Conservation (phyloP, 2,888 invertebrate genomes). For the Lycophotia porphyrea region DNA sequence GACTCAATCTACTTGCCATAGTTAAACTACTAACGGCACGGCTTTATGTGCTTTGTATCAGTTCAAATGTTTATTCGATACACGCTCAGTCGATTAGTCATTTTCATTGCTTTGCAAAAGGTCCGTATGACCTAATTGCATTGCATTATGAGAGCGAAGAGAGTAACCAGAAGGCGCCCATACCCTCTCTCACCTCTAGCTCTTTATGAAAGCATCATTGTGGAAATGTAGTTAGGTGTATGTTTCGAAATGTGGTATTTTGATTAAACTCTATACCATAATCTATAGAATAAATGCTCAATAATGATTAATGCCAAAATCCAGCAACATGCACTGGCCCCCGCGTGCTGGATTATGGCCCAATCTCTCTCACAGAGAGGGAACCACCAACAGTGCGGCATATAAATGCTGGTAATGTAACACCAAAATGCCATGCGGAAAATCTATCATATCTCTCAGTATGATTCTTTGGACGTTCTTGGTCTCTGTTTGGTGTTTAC, state of each 20-base stretch:
- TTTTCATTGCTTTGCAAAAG: background rate
- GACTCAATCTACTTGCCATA: background rate
- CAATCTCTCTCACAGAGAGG: background rate
- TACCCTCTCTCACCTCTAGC: background rate
- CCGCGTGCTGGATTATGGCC: background rate
- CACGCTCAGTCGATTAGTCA: background rate
- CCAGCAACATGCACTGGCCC: background rate
- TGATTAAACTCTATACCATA: too few species aligned
- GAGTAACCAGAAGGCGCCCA: background rate
- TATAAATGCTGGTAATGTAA: background rate
- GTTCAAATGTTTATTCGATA: constrained; percentile 7
- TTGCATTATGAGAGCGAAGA: background rate
- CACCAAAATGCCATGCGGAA: background rate
- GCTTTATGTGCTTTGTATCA: background rate
- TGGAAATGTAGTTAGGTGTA: background rate
- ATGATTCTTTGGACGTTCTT: background rate
- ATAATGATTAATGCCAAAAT: background rate
- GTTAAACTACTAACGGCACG: background rate
- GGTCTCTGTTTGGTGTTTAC: constrained; percentile 9
- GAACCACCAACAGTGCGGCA: background rate
- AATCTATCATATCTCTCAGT: background rate
- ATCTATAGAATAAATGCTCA: background rate
- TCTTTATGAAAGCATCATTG: background rate
- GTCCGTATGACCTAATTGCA: background rate
- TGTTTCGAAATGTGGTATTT: background rate